Evolutionary conservation across 2,888 invertebrate genomes (phyloP).

Genomic region (Anoplius nigerrimus): DNA sequence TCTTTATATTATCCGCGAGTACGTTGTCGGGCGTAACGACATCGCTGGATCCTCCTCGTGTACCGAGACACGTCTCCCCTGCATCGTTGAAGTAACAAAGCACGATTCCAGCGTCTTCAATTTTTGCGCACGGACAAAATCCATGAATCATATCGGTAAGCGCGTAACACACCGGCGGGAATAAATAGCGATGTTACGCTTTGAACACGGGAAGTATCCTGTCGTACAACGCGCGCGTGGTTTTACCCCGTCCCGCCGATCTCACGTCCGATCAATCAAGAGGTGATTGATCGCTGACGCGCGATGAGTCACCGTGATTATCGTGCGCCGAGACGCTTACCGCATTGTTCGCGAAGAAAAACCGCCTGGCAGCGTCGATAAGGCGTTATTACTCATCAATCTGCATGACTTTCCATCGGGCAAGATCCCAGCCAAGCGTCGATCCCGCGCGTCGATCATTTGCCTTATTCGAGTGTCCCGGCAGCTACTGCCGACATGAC

Average conservation of each 20-base stretch:
- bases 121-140: no score
- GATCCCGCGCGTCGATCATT: constrained; percentile 28
- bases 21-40: no score
- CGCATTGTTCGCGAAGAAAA: constrained; percentile 39
- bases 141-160: no score
- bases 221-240: constrained; percentile 35
- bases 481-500: constrained; percentile 31
- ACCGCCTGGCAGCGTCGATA: constrained; percentile 44
- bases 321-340: constrained; percentile 27
- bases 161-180: no score
- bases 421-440: no score
- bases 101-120: no score
- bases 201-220: not conserved
- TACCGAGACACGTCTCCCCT: no score
- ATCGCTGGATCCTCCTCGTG: no score
- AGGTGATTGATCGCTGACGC: constrained; percentile 59
- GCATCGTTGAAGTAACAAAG: no score
- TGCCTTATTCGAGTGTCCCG: constrained; percentile 10
- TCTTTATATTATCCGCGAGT: no score
- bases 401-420: constrained; percentile 39
- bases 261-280: constrained; percentile 48
- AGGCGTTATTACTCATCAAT: constrained; percentile 43
- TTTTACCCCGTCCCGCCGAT: constrained; percentile 41
- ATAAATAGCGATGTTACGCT: no score
- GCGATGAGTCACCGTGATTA: constrained; percentile 57